Conservation (phyloP, 1,140 invertebrate species). For the Drosophila virilis region DNA sequence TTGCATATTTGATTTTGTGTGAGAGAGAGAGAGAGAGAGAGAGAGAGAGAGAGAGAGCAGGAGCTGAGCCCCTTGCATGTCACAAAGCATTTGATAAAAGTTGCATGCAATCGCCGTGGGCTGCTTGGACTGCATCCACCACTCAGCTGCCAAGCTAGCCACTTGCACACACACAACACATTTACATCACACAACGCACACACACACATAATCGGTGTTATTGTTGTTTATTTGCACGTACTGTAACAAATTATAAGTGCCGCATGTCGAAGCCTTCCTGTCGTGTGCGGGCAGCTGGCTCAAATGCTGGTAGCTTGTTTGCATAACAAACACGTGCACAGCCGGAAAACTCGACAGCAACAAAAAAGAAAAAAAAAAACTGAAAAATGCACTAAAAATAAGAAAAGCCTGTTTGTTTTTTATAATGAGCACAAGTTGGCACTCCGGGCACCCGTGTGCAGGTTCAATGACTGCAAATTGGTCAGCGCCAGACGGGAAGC, state of each 20-base stretch:
- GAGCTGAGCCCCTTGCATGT: conserved; percentile 59
- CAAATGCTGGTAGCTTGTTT: conserved; percentile 54
- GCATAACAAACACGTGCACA: conserved; percentile 67
- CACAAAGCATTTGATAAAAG: conserved; percentile 74
- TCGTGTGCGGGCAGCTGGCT: conserved; percentile 11
- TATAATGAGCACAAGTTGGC: conserved; percentile 33
- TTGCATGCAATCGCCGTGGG: conserved; percentile 60
- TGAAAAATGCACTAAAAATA: conserved; percentile 8
- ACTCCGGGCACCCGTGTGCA: not conserved
- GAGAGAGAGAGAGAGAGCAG: not conserved
- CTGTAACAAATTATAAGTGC: conserved; percentile 75
- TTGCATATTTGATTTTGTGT: conserved; percentile 68
- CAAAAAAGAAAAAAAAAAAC: not conserved
- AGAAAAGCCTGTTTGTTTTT: conserved; percentile 34
- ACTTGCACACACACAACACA: conserved; percentile 5
- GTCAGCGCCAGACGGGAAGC: conserved; percentile 39
- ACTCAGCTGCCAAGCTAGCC: conserved; percentile 28
- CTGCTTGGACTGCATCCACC: conserved; percentile 49
- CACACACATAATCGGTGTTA: conserved; percentile 23
- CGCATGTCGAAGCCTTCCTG: conserved; percentile 71
- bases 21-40: conserved; percentile 20
- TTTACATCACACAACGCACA: conserved; percentile 1
- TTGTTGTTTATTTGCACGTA: conserved; percentile 67
- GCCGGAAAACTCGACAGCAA: conserved; percentile 13
- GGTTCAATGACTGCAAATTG: conserved; percentile 59